phyloP scores from a whole-genome alignment of 2,113 vertebrate species.

The Chelonoidis abingdonii region DNA sequence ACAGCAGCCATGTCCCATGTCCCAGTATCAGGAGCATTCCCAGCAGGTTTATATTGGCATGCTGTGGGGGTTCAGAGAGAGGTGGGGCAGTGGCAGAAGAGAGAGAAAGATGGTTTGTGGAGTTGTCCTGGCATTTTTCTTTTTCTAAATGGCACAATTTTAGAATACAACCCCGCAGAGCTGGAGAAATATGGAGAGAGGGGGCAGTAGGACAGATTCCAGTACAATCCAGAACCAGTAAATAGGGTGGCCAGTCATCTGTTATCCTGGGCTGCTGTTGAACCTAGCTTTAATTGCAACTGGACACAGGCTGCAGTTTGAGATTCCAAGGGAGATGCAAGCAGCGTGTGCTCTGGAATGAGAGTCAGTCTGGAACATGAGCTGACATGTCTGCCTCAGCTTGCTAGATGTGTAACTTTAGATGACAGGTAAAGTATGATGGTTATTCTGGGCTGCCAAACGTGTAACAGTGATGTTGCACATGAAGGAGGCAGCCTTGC shows the following conservation, averaged over 20 bases:
- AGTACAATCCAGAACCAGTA: neutral
- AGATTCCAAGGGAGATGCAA: neutral
- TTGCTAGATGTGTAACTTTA: neutral
- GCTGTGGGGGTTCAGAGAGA: neutral
- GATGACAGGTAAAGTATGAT: neutral
- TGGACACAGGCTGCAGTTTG: neutral
- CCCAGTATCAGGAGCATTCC: neutral
- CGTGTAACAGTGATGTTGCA: neutral
- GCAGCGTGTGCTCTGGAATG: neutral
- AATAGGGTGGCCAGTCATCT: neutral
- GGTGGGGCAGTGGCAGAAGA: neutral
- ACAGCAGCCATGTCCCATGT: neutral
- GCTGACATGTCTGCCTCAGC: neutral
- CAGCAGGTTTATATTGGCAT: neutral
- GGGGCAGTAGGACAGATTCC: no score
- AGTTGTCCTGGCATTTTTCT: neutral
- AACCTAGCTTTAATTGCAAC: no score
- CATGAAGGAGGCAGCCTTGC: neutral
- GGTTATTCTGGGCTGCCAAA: neutral
- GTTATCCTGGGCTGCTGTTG: neutral
- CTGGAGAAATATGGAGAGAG: neutral
- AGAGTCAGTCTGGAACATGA: neutral
- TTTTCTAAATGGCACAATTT: neutral
- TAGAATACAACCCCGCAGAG: neutral
- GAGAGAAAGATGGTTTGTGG: neutral